A percentile compares a stretch with the other conserved stretches of the same genome.
Conservation (phyloP, 2,113 vertebrate genomes). For the Ptilorrhoa leucosticta region DNA sequence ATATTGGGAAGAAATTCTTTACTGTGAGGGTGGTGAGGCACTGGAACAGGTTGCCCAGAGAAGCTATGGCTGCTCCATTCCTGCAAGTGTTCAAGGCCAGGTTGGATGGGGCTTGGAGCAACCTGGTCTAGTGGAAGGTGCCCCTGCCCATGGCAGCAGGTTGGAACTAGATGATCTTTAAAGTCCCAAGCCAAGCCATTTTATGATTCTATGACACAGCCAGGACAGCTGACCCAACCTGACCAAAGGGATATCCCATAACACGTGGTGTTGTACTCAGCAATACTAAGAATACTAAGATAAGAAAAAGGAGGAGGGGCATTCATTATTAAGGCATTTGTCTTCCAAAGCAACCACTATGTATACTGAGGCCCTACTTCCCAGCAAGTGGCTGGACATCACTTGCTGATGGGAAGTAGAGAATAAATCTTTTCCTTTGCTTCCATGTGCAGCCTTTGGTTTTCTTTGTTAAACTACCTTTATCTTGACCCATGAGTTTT, state of each 20-base stretch:
- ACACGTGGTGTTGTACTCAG: not conserved
- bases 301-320: not conserved
- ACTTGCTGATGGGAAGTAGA: not conserved
- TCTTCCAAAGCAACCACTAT: not conserved
- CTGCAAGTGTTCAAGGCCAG: not conserved
- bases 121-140: not conserved
- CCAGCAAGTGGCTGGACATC: not conserved
- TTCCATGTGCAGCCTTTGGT: not conserved
- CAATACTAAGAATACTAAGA: not conserved
- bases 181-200: not conserved
- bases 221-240: not conserved
- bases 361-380: not conserved
- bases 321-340: not conserved
- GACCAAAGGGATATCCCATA: not conserved
- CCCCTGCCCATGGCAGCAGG: not conserved
- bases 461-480: not conserved
- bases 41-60: not conserved
- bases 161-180: not conserved
- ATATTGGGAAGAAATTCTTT: not conserved
- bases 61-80: not conserved
- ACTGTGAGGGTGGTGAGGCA: not conserved
- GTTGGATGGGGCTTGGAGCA: not conserved
- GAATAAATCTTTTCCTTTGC: not conserved
- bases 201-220: not conserved
- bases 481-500: not conserved